Conservation (phyloP, 2,113 vertebrate genomes). For the Tinamus guttatus region DNA sequence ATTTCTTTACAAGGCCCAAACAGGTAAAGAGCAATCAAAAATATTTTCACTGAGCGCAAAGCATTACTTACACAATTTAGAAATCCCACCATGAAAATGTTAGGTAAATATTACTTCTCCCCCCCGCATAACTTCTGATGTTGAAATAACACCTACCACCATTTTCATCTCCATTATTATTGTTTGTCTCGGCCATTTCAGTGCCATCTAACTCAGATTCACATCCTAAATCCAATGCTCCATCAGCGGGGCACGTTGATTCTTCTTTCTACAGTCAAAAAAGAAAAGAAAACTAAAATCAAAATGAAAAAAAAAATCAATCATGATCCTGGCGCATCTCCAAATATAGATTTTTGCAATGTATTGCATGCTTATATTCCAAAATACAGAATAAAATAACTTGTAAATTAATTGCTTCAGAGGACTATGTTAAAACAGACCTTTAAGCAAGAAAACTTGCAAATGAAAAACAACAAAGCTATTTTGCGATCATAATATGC, state of each 20-base stretch:
- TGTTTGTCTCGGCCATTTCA: slow-evolving; percentile 85
- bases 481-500: background rate
- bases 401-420: background rate
- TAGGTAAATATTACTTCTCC: background rate
- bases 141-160: slow-evolving; percentile 76
- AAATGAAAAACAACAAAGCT: slow-evolving; percentile 19
- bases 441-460: background rate
- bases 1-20: background rate
- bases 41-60: background rate
- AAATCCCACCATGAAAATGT: background rate
- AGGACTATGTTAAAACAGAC: background rate
- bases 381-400: slow-evolving; percentile 36
- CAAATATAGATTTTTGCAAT: slow-evolving; percentile 36
- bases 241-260: slow-evolving; percentile 79
- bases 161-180: slow-evolving; percentile 81
- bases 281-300: slow-evolving; percentile 44
- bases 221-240: slow-evolving; percentile 84
- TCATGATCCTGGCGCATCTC: slow-evolving; percentile 25
- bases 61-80: background rate
- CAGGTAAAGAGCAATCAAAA: background rate
- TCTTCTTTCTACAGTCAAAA: slow-evolving; percentile 82
- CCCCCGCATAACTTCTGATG: background rate
- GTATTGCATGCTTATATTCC: slow-evolving; percentile 29
- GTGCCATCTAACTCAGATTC: slow-evolving; percentile 85
- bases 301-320: slow-evolving; percentile 25